Base-by-base conservation (phyloP, 2,113 vertebrate genomes). In the Corvus moneduloides region DNA sequence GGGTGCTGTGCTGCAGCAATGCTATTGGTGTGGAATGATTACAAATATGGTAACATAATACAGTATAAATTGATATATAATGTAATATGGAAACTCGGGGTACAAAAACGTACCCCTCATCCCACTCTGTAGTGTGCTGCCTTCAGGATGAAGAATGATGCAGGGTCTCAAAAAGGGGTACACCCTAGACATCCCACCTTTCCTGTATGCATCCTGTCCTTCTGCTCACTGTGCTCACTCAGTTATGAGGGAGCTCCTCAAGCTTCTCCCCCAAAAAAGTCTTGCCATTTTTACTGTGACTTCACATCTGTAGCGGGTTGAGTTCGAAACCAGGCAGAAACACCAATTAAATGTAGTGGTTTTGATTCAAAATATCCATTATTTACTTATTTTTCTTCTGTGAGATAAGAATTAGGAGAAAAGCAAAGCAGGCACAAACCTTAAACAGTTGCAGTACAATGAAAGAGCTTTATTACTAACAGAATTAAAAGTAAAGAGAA, bases 201-300 rank as follows among this genome's bases (percentile, higher is more conserved):
- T 30, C 16, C 3, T 33, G 0, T 3, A 2, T 19, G 28, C 3
- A 1, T 51, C 16, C 43, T 23, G 8, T 82, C 13, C 7, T 61
- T 23, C 22, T 84, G 11, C 52, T 85, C 0, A 0, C 37, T 3
- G 2, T 13, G 20, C 16, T 63, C 16, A 1, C 49, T 33, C 18
- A 23, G 7, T 21, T 1, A 1, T 1, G 18, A 66, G 48, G 13
- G 14, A 77, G 18, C 13, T 80, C 27, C 46, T 35, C 16, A 59
- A 87, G 13, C 48, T 61, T 52, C 33, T 54, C 11, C 24, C 13
- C 32, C 4, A 5, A 13, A 14, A 66, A 30, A 11, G 4, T 18
- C 24, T n/a, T 41, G 8, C 24, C 13, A 35, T 30, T 73, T 84
- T 37, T 66, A 6, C 35, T 72, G 5, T 20, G 35, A 7, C 11